These are phyloP conservation scores for Apodemus sylvaticus DNA, from an alignment of 2,113 vertebrate genomes.

Conservation along the genomic window DNA sequence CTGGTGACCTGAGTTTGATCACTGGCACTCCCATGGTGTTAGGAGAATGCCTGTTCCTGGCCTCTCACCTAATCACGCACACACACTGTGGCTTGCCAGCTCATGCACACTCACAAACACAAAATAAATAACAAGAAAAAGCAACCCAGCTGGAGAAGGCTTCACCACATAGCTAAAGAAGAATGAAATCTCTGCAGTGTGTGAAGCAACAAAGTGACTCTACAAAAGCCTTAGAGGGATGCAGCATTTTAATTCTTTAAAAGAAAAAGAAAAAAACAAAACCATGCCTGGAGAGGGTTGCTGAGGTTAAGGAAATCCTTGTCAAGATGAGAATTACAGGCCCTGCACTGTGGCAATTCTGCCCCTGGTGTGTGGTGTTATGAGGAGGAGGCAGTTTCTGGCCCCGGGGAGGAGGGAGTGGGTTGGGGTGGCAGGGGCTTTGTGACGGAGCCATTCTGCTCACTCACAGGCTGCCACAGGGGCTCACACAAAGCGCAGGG, in stretches of 20 bases:
- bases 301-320: slow-evolving; percentile 69
- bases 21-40: background rate
- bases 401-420: slow-evolving; percentile 42
- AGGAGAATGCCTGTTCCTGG: background rate
- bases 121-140: background rate
- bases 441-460: slow-evolving; percentile 39
- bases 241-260: slow-evolving; percentile 62
- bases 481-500: slow-evolving; percentile 70
- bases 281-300: background rate
- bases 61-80: background rate
- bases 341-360: slow-evolving; percentile 65
- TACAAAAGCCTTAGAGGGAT: slow-evolving; percentile 30
- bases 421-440: slow-evolving; percentile 57
- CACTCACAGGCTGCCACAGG: slow-evolving; percentile 74
- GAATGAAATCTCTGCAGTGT: background rate
- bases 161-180: slow-evolving; percentile 34
- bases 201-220: slow-evolving; percentile 56
- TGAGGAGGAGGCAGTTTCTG: slow-evolving; percentile 77
- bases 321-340: slow-evolving; percentile 73
- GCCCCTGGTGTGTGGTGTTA: slow-evolving; percentile 72
- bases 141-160: background rate
- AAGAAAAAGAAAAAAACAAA: background rate
- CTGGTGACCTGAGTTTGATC: background rate
- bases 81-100: background rate
- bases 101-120: background rate